Percentiles rank a stretch among this genome's conserved stretches.
These are phyloP conservation scores for Wasmannia auropunctata DNA, from an alignment of 1,140 invertebrate genomes.

Conservation along the genomic window DNA sequence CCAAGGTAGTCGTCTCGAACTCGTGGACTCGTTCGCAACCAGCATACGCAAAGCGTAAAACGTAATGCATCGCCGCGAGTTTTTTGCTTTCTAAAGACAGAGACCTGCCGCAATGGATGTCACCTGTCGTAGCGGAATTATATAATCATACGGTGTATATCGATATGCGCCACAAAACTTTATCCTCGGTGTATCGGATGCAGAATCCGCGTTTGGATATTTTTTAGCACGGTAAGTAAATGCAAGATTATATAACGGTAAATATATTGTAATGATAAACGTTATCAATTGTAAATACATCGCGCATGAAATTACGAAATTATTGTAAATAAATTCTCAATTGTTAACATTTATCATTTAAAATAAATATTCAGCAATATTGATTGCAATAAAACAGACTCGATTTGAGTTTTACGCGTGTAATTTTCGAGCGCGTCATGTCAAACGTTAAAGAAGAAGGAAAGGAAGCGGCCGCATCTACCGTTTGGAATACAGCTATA, in stretches of 20 bases:
- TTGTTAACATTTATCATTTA: not conserved
- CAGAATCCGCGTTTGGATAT: not conserved
- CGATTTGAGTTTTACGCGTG: not conserved
- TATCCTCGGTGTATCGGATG: not conserved
- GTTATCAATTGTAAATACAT: not conserved
- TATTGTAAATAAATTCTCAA: not conserved
- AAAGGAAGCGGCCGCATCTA: not conserved
- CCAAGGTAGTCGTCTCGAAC: conserved; percentile 14
- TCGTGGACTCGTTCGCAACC: not conserved
- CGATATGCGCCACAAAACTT: not conserved
- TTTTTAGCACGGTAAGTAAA: not conserved
- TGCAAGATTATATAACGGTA: not conserved
- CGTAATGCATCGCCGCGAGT: not conserved
- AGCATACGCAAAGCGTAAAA: not conserved
- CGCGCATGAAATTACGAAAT: not conserved
- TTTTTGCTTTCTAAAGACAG: not conserved
- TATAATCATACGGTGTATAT: not conserved
- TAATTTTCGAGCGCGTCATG: not conserved
- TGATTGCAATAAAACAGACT: not conserved
- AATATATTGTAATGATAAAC: not conserved
- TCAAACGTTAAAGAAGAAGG: not conserved
- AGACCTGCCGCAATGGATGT: not conserved
- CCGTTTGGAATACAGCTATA: not conserved
- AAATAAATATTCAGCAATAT: not conserved
- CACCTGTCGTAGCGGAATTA: not conserved